phyloP scores from a whole-genome alignment of 1,140 invertebrate genomes.

The Sarcophaga peregrina region DNA sequence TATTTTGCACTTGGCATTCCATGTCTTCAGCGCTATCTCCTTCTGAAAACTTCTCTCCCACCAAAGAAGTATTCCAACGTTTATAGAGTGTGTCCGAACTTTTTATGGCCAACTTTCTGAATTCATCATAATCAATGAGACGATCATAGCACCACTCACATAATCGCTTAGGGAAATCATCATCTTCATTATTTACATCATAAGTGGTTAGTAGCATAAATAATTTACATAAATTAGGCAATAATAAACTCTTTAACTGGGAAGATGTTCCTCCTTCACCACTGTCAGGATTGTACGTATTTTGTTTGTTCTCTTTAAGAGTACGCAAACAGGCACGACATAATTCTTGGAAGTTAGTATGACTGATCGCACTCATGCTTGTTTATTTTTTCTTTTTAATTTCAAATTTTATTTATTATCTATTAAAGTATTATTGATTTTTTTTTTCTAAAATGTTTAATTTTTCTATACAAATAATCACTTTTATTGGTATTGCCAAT shows the following conservation, averaged over 20 bases:
- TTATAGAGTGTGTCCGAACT: slow-evolving; percentile 50
- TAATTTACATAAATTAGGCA: slow-evolving; percentile 44
- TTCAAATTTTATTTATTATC: background rate
- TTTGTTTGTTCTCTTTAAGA: slow-evolving; percentile 42
- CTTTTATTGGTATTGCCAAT: background rate
- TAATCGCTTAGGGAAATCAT: slow-evolving; percentile 52
- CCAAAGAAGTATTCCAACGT: slow-evolving; percentile 43
- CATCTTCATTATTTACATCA: slow-evolving; percentile 52
- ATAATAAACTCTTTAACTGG: slow-evolving; percentile 45
- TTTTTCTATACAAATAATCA: background rate
- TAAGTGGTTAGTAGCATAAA: slow-evolving; percentile 54
- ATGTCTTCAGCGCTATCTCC: background rate
- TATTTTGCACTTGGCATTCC: background rate
- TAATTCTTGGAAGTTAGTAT: slow-evolving; percentile 53
- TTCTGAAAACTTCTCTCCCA: background rate
- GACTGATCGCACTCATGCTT: slow-evolving; percentile 36
- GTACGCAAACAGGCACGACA: slow-evolving; percentile 59
- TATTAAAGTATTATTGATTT: background rate
- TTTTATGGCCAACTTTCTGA: slow-evolving; percentile 49
- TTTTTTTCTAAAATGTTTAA: background rate
- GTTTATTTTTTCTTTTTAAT: slow-evolving; percentile 2
- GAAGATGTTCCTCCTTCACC: slow-evolving; percentile 17
- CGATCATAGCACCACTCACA: slow-evolving; percentile 58
- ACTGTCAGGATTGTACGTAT: slow-evolving; percentile 30
- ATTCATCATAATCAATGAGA: slow-evolving; percentile 54